A percentile compares a stretch with the other conserved stretches of the same genome.
phyloP scores from a whole-genome alignment of 92 coral and sea anemone genomes.

The Siderastrea siderea region DNA sequence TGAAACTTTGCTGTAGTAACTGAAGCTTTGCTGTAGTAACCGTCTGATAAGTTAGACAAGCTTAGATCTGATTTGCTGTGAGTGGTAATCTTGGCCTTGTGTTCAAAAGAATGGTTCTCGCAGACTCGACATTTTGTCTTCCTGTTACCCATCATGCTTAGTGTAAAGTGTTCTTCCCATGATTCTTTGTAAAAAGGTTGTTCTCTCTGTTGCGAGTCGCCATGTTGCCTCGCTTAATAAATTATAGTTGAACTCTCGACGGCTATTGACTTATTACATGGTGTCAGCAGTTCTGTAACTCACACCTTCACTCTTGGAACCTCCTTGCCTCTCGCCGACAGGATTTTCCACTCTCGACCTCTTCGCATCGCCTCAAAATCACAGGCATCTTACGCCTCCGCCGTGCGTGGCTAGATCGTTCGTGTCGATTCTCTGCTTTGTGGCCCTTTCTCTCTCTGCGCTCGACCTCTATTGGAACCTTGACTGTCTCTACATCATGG shows the following conservation, averaged over 20 bases:
- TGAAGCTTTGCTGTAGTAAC: no score
- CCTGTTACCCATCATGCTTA: conserved; percentile 18
- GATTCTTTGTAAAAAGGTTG: conserved; percentile 16
- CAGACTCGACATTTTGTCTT: no score
- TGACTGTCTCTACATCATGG: conserved; percentile 9
- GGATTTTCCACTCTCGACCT: background rate
- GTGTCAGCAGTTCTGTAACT: background rate
- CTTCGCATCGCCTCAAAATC: background rate
- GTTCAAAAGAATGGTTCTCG: no score
- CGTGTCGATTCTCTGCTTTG: conserved; percentile 7
- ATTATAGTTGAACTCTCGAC: no score
- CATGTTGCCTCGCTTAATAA: no score
- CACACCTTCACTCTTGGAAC: background rate
- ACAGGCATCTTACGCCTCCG: background rate
- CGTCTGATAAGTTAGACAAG: no score
- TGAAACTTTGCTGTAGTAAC: no score
- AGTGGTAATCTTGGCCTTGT: no score
- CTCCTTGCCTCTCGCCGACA: background rate
- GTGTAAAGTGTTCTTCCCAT: conserved; percentile 9
- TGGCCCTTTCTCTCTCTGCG: background rate
- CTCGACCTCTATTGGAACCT: conserved; percentile 9
- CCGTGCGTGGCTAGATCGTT: conserved; percentile 11
- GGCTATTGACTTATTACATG: background rate
- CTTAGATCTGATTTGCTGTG: no score
- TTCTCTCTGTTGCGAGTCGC: background rate